These are phyloP conservation scores for Phaetusa simplex DNA, from an alignment of 2,113 vertebrate species.

Conservation along the genomic window DNA sequence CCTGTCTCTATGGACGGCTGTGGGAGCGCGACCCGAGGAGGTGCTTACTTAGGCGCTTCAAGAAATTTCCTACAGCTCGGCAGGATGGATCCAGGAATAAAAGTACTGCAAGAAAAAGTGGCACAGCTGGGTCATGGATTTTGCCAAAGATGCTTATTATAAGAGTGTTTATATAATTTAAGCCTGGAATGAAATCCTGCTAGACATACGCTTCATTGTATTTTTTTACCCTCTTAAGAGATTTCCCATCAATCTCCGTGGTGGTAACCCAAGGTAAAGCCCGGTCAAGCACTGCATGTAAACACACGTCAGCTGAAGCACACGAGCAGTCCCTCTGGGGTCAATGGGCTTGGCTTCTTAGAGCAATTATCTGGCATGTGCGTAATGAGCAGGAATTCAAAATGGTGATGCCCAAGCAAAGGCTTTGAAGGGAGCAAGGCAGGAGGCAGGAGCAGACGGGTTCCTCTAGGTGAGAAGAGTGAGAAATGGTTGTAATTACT, in stretches of 20 bases:
- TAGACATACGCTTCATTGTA: background rate
- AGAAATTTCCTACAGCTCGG: background rate
- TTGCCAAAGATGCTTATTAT: conserved; percentile 37
- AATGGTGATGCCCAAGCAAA: background rate
- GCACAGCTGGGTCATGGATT: background rate
- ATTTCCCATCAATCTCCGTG: background rate
- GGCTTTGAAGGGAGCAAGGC: background rate
- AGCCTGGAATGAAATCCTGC: background rate
- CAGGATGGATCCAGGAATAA: background rate
- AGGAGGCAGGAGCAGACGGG: background rate
- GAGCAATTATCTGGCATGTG: background rate
- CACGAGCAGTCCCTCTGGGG: background rate
- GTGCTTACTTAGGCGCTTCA: background rate
- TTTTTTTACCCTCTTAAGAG: conserved; percentile 19
- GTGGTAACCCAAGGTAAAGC: background rate
- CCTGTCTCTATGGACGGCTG: background rate
- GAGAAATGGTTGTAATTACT: background rate
- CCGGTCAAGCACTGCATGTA: background rate
- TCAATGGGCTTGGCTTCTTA: background rate
- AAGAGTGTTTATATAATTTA: conserved; percentile 27
- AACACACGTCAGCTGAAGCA: background rate
- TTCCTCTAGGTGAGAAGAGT: background rate
- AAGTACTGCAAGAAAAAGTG: background rate
- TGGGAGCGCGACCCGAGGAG: background rate
- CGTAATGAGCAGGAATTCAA: background rate